Conservation (phyloP, 2,888 invertebrate genomes). For the Heliconius cydno region DNA sequence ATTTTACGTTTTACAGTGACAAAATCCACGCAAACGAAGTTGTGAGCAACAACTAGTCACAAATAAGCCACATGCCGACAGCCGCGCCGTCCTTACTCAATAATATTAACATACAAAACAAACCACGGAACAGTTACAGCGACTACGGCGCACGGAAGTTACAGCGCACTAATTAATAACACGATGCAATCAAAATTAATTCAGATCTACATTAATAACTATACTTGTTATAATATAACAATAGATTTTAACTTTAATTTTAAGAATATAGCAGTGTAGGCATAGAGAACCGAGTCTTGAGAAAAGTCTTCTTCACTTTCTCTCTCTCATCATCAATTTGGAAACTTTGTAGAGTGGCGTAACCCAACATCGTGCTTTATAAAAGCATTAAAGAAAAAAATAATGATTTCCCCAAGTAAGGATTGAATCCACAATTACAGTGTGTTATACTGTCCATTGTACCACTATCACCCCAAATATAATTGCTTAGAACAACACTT, state of each 20-base stretch:
- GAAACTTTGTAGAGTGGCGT: too few relatives aligned
- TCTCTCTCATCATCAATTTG: neutral
- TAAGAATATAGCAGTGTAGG: neutral
- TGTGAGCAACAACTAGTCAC: neutral
- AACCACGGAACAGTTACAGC: conserved; percentile 14
- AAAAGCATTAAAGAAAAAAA: neutral
- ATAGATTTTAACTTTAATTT: neutral
- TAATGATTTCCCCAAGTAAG: neutral
- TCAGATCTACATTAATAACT: conserved; percentile 21
- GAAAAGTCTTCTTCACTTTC: neutral
- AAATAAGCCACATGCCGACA: neutral
- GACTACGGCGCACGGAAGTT: conserved; percentile 20
- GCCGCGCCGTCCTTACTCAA: neutral
- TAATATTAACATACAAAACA: conserved; percentile 21
- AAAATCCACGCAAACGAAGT: neutral
- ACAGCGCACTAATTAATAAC: conserved; percentile 37
- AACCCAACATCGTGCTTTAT: neutral
- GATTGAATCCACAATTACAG: neutral
- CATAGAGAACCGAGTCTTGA: neutral
- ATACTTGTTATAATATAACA: neutral
- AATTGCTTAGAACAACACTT: conserved; percentile 57
- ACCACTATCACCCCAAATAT: conserved; percentile 37
- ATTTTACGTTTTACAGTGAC: too few relatives aligned
- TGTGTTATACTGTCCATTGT: neutral
- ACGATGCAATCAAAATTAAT: conserved; percentile 42